Conservation (phyloP, 2,113 vertebrate genomes). For the Thomomys bottae region DNA sequence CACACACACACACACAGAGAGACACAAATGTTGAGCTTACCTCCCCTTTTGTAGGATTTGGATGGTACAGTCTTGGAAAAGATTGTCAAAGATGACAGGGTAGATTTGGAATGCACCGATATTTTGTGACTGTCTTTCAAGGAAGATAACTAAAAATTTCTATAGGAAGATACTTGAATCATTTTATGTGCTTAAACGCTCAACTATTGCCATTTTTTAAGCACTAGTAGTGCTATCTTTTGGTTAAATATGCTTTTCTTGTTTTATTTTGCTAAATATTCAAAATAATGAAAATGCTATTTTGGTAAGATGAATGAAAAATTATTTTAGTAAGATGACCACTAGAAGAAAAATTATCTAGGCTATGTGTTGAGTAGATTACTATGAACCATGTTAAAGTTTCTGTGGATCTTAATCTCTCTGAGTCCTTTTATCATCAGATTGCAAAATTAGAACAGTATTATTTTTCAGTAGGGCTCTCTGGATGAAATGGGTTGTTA, state of each 20-base stretch:
- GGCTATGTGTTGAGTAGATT: neutral
- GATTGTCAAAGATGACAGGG: neutral
- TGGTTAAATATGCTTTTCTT: constrained; percentile 27
- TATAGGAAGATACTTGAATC: constrained; percentile 8
- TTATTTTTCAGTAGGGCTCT: neutral
- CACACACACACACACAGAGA: too few relatives aligned
- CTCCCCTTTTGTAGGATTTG: constrained; percentile 26
- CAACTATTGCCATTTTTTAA: neutral
- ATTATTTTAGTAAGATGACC: constrained; percentile 28
- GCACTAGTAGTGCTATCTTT: neutral
- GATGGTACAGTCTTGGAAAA: neutral
- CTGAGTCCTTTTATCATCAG: neutral
- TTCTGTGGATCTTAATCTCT: too few relatives aligned
- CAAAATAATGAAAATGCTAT: constrained; percentile 7
- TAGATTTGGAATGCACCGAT: constrained; percentile 10
- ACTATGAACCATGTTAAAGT: neutral
- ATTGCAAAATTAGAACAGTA: neutral
- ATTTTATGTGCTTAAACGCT: neutral
- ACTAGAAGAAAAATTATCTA: neutral
- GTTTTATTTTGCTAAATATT: constrained; percentile 42
- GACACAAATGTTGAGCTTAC: neutral
- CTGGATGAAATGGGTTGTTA: neutral
- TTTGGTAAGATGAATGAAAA: constrained; percentile 31
- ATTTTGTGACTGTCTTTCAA: neutral
- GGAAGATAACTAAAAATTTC: neutral